Evolutionary conservation across 1,140 invertebrate species (phyloP).

Genomic region (Temnothorax longispinosus): DNA sequence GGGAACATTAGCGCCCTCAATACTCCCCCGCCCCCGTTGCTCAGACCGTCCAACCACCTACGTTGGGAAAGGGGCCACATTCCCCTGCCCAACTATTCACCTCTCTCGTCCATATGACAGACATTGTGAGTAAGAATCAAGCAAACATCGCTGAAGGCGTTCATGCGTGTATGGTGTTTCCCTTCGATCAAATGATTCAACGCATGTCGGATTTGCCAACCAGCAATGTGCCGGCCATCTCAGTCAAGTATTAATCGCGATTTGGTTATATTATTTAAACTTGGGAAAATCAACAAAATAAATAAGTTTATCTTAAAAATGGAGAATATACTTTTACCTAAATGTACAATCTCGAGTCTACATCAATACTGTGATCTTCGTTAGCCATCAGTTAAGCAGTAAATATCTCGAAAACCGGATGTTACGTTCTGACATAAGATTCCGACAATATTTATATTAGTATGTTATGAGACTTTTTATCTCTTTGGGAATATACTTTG

Average conservation of each 20-base stretch:
- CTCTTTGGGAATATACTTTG: slow-evolving; percentile 17
- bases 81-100: slow-evolving; percentile 62
- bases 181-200: slow-evolving; percentile 41
- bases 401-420: neutral
- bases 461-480: slow-evolving; percentile 20
- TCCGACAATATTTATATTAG: slow-evolving; percentile 9
- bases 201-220: neutral
- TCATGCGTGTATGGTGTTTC: neutral
- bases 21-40: slow-evolving; percentile 76
- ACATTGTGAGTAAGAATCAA: slow-evolving; percentile 65
- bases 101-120: slow-evolving; percentile 69
- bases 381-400: neutral
- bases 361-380: neutral
- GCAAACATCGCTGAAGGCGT: slow-evolving; percentile 35
- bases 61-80: slow-evolving; percentile 57
- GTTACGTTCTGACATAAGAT: slow-evolving; percentile 1
- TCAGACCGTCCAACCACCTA: slow-evolving; percentile 58
- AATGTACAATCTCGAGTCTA: neutral
- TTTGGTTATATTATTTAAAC: neutral
- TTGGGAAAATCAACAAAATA: neutral
- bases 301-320: neutral
- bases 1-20: slow-evolving; percentile 85
- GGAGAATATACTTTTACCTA: neutral
- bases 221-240: neutral
- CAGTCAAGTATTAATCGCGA: neutral